Percentiles rank a stretch among this genome's conserved stretches.
Evolutionary conservation across 1,140 invertebrate species (phyloP).

Genomic region (Heterodera carotae): DNA sequence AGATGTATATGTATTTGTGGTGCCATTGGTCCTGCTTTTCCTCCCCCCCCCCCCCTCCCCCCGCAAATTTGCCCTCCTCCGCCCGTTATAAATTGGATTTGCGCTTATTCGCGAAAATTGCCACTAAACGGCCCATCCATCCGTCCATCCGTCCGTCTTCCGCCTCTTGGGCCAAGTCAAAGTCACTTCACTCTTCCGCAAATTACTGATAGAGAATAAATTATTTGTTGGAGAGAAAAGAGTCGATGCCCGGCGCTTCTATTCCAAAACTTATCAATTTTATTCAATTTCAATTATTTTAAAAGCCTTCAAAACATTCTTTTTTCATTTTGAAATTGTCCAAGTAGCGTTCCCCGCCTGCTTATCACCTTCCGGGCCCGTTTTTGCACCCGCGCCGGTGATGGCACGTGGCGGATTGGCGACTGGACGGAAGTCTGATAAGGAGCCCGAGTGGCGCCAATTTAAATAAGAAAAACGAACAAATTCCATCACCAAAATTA

Average conservation of each 20-base stretch:
- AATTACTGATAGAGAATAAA: neutral
- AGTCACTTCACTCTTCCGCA: slow-evolving; percentile 30
- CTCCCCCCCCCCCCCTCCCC: too few relatives aligned
- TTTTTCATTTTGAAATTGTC: neutral
- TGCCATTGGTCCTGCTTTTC: neutral
- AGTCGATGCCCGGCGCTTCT: neutral
- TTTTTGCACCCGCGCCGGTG: slow-evolving; percentile 17
- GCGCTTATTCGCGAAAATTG: slow-evolving; percentile 27
- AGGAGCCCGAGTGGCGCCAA: slow-evolving; percentile 28
- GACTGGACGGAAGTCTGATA: slow-evolving; percentile 46
- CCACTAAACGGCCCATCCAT: neutral
- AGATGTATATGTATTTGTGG: too few relatives aligned
- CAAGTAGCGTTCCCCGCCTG: slow-evolving; percentile 14
- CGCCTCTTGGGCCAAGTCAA: slow-evolving; percentile 8
- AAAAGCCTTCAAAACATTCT: too few relatives aligned
- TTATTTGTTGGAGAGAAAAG: slow-evolving; percentile 9
- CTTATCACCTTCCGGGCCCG: slow-evolving; percentile 39
- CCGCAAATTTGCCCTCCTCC: too few relatives aligned
- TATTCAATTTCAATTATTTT: neutral
- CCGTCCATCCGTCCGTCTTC: neutral
- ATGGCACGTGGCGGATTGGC: slow-evolving; percentile 12
- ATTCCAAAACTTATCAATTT: too few relatives aligned
- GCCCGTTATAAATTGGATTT: slow-evolving; percentile 32
- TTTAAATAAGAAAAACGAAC: neutral
- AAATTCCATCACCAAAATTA: too few relatives aligned